Percentiles rank a stretch among this genome's conserved stretches.
phyloP scores from a whole-genome alignment of 2,888 invertebrate species.

The Ctenicera cuprea region DNA sequence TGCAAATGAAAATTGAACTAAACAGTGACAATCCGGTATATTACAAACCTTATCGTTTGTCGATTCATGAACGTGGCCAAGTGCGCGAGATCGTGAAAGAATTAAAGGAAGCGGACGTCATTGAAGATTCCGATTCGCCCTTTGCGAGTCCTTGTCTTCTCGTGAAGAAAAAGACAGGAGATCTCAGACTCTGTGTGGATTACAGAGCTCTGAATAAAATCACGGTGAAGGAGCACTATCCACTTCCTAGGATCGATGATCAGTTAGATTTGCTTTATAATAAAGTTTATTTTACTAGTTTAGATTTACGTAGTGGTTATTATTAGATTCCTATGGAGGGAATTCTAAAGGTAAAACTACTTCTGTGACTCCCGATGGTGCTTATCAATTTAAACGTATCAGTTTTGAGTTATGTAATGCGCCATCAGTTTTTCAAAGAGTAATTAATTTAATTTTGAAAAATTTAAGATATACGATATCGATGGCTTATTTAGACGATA shows the following conservation, averaged over 20 bases:
- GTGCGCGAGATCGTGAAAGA: constrained; percentile 55
- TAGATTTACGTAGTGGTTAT: too few relatives aligned
- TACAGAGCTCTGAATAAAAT: constrained; percentile 62
- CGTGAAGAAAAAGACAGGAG: constrained; percentile 60
- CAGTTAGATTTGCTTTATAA: constrained; percentile 57
- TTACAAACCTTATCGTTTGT: constrained; percentile 60
- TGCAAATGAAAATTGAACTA: constrained; percentile 59
- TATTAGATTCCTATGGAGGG: constrained; percentile 62
- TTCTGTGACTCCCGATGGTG: constrained; percentile 62
- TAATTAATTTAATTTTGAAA: constrained; percentile 51
- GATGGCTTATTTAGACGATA: constrained; percentile 54
- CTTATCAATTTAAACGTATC: constrained; percentile 63
- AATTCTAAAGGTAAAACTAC: constrained; percentile 61
- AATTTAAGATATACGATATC: constrained; percentile 13
- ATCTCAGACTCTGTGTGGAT: constrained; percentile 58
- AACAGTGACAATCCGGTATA: constrained; percentile 54
- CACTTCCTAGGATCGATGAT: constrained; percentile 63
- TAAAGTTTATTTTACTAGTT: constrained; percentile 57
- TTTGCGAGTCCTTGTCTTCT: constrained; percentile 59
- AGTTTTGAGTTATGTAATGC: constrained; percentile 65
- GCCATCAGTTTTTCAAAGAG: constrained; percentile 62
- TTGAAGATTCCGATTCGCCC: constrained; percentile 55
- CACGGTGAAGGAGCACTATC: constrained; percentile 62
- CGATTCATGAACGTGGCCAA: constrained; percentile 53
- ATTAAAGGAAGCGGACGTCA: constrained; percentile 50